Percentiles rank a stretch among this genome's conserved stretches.
Conservation (phyloP, 2,888 invertebrate species). For the Periphyllus acericola region DNA sequence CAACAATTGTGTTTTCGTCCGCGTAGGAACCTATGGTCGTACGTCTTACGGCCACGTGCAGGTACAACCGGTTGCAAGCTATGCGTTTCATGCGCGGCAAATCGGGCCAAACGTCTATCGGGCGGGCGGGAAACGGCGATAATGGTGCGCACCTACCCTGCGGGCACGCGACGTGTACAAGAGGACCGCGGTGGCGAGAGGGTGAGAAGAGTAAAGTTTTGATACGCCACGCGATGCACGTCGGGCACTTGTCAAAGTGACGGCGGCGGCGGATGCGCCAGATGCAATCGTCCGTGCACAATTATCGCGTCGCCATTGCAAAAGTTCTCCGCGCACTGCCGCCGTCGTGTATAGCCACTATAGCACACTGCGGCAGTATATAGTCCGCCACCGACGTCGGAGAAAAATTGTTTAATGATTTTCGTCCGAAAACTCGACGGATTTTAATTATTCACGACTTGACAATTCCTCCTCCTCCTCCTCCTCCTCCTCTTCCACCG, state of each 20-base stretch:
- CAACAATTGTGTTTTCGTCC: no score
- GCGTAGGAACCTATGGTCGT: no score
- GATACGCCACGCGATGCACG: slow-evolving; percentile 39
- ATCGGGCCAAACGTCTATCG: no score
- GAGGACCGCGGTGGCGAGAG: not conserved
- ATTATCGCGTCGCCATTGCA: slow-evolving; percentile 38
- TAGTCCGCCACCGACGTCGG: slow-evolving; percentile 1
- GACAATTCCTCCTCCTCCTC: slow-evolving; percentile 40
- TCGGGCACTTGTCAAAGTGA: slow-evolving; percentile 48
- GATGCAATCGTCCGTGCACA: slow-evolving; percentile 60
- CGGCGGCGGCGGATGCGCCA: slow-evolving; percentile 47
- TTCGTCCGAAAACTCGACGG: slow-evolving; percentile 58
- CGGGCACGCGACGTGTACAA: not conserved
- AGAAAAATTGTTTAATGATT: slow-evolving; percentile 59
- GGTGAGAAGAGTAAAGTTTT: slow-evolving; percentile 43
- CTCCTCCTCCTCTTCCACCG: not conserved
- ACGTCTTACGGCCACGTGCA: no score
- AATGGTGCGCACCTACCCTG: not conserved
- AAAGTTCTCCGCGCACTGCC: slow-evolving; percentile 12
- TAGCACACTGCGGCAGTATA: not conserved
- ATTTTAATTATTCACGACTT: slow-evolving; percentile 60
- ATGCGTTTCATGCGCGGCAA: no score
- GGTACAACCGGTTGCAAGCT: no score
- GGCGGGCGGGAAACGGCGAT: not conserved
- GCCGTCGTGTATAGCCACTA: slow-evolving; percentile 18